Base-by-base conservation (phyloP, 2,797 vertebrate species). In the Leptoclinus maculatus region DNA sequence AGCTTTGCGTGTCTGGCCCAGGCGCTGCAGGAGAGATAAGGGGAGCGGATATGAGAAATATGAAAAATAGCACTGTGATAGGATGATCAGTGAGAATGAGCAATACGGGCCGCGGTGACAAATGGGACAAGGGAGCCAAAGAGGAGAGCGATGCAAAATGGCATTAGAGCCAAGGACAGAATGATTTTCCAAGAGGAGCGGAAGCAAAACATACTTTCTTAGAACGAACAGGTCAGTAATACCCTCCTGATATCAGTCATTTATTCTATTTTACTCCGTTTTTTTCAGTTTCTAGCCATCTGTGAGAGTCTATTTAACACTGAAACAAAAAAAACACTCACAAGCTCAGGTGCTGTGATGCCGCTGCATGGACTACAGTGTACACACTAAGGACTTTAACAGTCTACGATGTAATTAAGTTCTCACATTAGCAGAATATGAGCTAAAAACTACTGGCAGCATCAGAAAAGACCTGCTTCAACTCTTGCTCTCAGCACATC, bases 41-140 rank as follows among this genome's bases (percentile, higher is more conserved):
- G 91, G 38, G 71, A 91, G 89, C 92, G 94, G 94, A 95, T 94
- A 95, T 94, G 93, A 95, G 93, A 95, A 94, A 94, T 95, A 93
- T 94, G 93, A 94, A 93, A 94, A 94, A 93, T 94, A 93, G 93
- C 88, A 66, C 84, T 85, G 91, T 91, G 92, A 94, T 93, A 93
- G 90, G 91, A 93, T 93, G 93, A 94, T 94, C 92, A 93, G 91
- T 87, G 90, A 88, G 92, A 94, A 92, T 91, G 91, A 94, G 92
- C 88, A 92, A 87, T 84, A 87, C 86, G 29, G 80, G 85, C 87
- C 59, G 89, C 65, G 3, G 88, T 94, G 93, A 94, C 92, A 93
- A 94, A 94, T 93, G 93, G 92, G 90, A 94, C 88, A 85, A 32
- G 82, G 89, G 89, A 93, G 89, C 86, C 87, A 91, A 86, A 91